Base-by-base conservation (phyloP, 2,888 invertebrate species). In the Hirtodrosophila histrioides region DNA sequence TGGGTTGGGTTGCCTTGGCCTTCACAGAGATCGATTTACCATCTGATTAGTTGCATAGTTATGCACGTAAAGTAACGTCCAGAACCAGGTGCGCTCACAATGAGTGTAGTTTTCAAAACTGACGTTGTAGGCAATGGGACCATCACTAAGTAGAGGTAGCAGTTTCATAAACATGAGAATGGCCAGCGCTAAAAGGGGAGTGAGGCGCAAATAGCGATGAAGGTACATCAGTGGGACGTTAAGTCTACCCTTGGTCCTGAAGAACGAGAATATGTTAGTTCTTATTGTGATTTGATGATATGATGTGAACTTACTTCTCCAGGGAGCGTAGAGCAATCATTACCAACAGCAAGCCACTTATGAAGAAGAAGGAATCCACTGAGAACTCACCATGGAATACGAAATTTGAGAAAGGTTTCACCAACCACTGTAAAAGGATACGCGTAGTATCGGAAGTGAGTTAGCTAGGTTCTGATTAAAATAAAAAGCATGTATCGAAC, bases 301-400 rank as follows among this genome's bases (percentile, higher is more conserved):
- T 17, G 17, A 17, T 17, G 17, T 17, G 2, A 9, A 60, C 68
- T 58, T 46, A 89, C 89, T 74, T 88, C 40, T 89, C 86, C 61
- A 90, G 70, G 24, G 88, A 69, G 7, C 85, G 83, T 7, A 91
- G 49, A 0, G 82, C 71, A 6, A 83, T 65, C 71, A 86, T 73
- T 3, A 92, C 92, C 3, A 93, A 91, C 0, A 94, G 89, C 6
- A 94, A 81, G 8, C 94, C 94, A 73, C 94, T 93, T 6, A 94
- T 75, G 12, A 93, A 86, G 68, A 94, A 93, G 77, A 94, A 94
- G 0, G 94, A 93, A 60, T 94, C 94, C 2, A 94, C 94, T 0
- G 93, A 92, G 11, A 93, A 90, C 0, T 92, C 54, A 75, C 90
- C 93, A 86, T 92, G 58, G 71, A 91, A 56, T 7, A 88, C 37